Conservation (phyloP, 1,140 invertebrate genomes). For the Drosophila willistoni region DNA sequence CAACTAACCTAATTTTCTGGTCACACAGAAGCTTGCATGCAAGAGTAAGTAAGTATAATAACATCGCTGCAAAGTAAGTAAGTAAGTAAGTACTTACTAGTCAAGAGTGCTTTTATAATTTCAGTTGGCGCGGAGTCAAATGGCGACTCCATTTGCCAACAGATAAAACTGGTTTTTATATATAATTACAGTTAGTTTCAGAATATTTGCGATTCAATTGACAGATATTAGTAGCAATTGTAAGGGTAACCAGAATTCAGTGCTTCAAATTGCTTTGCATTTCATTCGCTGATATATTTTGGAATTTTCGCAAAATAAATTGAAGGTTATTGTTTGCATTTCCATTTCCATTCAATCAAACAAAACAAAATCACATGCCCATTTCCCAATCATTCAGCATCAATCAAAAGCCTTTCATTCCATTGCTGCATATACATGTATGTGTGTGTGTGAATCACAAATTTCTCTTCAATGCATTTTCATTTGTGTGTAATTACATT, state of each 20-base stretch:
- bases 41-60: background rate
- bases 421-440: background rate
- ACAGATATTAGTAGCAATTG: too few species aligned
- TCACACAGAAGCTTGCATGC: constrained; percentile 10
- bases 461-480: constrained; percentile 60
- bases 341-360: background rate
- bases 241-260: too few species aligned
- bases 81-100: too few species aligned
- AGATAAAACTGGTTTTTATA: too few species aligned
- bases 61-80: constrained; percentile 1
- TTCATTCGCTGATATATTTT: background rate
- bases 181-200: too few species aligned
- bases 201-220: too few species aligned
- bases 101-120: background rate
- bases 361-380: background rate
- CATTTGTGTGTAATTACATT: constrained; percentile 78
- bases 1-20: constrained; percentile 63
- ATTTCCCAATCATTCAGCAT: constrained; percentile 23
- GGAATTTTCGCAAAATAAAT: background rate
- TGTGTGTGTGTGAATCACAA: constrained; percentile 28
- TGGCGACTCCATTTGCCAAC: too few species aligned
- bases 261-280: too few species aligned
- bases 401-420: constrained; percentile 47
- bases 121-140: background rate
- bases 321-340: constrained; percentile 4